Base-by-base conservation (phyloP, 2,113 vertebrate species). In the Madoqua kirkii region DNA sequence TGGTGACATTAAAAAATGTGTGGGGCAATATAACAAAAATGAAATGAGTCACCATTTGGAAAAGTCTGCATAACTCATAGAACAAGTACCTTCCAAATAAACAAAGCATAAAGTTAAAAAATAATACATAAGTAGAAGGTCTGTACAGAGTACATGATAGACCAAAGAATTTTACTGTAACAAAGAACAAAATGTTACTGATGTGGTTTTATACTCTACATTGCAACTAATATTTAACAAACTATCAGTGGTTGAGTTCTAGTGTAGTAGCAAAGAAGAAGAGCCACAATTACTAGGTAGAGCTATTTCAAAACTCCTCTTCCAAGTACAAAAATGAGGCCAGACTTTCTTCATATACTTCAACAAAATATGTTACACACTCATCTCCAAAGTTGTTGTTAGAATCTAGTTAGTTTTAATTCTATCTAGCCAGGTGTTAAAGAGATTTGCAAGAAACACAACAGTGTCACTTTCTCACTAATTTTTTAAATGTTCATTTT, bases 41-140 rank as follows among this genome's bases (percentile, higher is more conserved):
- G 40, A 78, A 96, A 36, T 23, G 59, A 62, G 13, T 59, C 14
- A 59, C 54, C 33, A 57, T 86, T 55, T 43, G 21, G 54, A 82
- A 88, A 33, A 86, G n/a, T 40, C 43, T 85, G 57, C 6, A 16
- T 84, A 88, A 92, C 9, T 82, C 21, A 76, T 14, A 84, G 27
- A 95, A 50, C 36, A 92, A 95, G 19, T 88, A 94, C 19, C 93
- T 89, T 92, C 54, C 59, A 91, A 81, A 87, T 74, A 87, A 76
- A 86, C 43, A 59, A 88, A 96, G 27, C 3, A 91, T 60, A 8
- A 76, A 8, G 13, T 45, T 82, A 78, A 87, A 92, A 76, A 83
- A 87, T 60, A 89, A 84, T 54, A 13, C 19, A n/a, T 45, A 55
- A 84, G 45, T 33, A 76, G 87, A 88, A 94, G 1, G 6, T 79